These are phyloP conservation scores for Drosophila sulfurigaster DNA, from an alignment of 1,140 invertebrate genomes.

Conservation along the genomic window DNA sequence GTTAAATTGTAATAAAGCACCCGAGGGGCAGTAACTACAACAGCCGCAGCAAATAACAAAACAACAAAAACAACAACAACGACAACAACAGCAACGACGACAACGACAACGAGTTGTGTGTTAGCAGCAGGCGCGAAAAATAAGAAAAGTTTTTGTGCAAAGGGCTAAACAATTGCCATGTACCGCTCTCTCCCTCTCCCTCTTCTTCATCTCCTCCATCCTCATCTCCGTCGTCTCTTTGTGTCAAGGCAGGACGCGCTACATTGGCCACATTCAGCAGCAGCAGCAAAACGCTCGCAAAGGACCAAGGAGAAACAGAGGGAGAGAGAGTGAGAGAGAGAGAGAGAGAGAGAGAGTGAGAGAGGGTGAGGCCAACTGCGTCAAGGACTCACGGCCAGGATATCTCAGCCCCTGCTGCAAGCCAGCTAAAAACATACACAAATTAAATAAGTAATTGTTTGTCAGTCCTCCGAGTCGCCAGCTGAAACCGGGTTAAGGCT, in stretches of 20 bases:
- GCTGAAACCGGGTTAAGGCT: too few species aligned
- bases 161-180: constrained; percentile 64
- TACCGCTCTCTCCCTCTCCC: not conserved
- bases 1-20: constrained; percentile 84
- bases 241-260: constrained; percentile 23
- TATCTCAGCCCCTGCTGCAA: too few species aligned
- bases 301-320: constrained; percentile 13
- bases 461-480: too few species aligned
- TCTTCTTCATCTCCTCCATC: not conserved
- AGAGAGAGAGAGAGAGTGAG: too few species aligned
- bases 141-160: constrained; percentile 70
- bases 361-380: too few species aligned
- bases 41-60: constrained; percentile 8
- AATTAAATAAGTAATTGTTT: too few species aligned
- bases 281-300: constrained; percentile 37
- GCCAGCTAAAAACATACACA: too few species aligned
- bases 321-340: too few species aligned
- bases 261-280: constrained; percentile 52
- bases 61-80: not conserved
- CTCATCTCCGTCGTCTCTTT: not conserved
- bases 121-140: constrained; percentile 66
- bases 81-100: constrained; percentile 9
- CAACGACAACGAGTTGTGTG: constrained; percentile 24
- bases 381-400: too few species aligned
- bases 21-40: constrained; percentile 38